A percentile compares a stretch with the other conserved stretches of the same genome.
These are phyloP conservation scores for Tinamus guttatus DNA, from an alignment of 2,113 vertebrate genomes.

Conservation along the genomic window DNA sequence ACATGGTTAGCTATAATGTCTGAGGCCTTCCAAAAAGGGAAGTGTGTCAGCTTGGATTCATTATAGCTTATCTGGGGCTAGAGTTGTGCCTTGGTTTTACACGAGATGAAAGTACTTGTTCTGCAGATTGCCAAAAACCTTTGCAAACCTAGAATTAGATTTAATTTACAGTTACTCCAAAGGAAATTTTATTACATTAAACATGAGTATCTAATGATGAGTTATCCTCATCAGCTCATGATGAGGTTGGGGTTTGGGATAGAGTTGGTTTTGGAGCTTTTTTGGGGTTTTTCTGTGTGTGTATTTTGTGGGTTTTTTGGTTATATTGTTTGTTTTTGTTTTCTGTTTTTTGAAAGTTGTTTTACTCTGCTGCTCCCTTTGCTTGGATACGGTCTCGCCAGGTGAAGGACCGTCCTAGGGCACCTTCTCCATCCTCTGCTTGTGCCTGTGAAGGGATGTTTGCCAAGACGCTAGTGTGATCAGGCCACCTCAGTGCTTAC, in stretches of 20 bases:
- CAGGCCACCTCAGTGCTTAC: background rate
- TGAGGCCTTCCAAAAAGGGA: background rate
- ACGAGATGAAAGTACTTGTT: background rate
- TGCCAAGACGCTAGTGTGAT: background rate
- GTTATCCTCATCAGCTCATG: background rate
- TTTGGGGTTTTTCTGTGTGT: background rate
- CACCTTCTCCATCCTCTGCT: background rate
- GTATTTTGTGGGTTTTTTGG: too few relatives aligned
- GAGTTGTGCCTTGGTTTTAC: constrained; percentile 3
- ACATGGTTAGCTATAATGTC: background rate
- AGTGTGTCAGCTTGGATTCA: background rate
- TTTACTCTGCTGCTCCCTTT: background rate
- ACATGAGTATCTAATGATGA: background rate
- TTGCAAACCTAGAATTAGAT: constrained; percentile 14
- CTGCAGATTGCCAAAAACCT: background rate
- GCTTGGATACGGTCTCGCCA: background rate
- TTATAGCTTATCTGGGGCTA: background rate
- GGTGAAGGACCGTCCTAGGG: background rate
- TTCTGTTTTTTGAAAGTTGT: background rate
- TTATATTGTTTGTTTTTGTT: too few relatives aligned
- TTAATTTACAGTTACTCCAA: background rate
- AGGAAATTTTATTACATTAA: background rate
- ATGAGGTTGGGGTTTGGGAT: background rate
- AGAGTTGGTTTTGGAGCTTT: background rate
- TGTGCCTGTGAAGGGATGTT: background rate